Evolutionary conservation across 1,140 invertebrate species (phyloP).

Genomic region (Chymomyza costata): DNA sequence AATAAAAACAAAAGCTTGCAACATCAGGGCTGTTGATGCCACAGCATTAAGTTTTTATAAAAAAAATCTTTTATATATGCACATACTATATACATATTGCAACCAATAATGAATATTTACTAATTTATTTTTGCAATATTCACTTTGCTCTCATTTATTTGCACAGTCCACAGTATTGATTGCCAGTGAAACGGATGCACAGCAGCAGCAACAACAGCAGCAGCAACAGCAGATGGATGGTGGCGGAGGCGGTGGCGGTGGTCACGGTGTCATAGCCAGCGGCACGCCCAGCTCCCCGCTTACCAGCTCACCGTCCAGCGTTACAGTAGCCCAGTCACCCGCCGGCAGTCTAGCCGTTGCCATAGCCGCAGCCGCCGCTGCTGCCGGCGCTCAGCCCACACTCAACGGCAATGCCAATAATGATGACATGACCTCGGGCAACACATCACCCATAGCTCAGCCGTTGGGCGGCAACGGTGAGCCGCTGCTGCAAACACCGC

Average conservation of each 20-base stretch:
- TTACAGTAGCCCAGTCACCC: slow-evolving; percentile 49
- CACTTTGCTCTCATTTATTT: slow-evolving; percentile 13
- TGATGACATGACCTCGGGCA: slow-evolving; percentile 54
- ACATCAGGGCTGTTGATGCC: no score
- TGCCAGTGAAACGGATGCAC: slow-evolving; percentile 62
- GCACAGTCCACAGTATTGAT: slow-evolving; percentile 74
- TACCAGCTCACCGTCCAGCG: slow-evolving; percentile 62
- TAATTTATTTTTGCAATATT: slow-evolving; percentile 19
- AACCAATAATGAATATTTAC: slow-evolving; percentile 31
- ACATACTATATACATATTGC: no score
- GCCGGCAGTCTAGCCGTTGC: slow-evolving; percentile 71
- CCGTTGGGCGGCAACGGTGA: slow-evolving; percentile 31
- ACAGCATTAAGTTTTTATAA: slow-evolving; percentile 3
- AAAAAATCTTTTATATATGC: background rate
- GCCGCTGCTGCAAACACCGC: slow-evolving; percentile 56
- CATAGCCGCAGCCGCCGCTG: slow-evolving; percentile 23
- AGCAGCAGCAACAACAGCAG: slow-evolving; percentile 40
- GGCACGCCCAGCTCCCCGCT: slow-evolving; percentile 48
- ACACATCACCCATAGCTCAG: slow-evolving; percentile 54
- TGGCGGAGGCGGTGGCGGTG: slow-evolving; percentile 43
- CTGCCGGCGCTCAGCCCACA: slow-evolving; percentile 69
- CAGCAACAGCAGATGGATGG: slow-evolving; percentile 13
- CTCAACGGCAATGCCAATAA: slow-evolving; percentile 62
- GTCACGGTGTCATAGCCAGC: slow-evolving; percentile 25
- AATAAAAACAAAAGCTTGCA: no score